These are phyloP conservation scores for Yponomeuta cagnagella DNA, from an alignment of 2,888 invertebrate genomes.

Conservation along the genomic window DNA sequence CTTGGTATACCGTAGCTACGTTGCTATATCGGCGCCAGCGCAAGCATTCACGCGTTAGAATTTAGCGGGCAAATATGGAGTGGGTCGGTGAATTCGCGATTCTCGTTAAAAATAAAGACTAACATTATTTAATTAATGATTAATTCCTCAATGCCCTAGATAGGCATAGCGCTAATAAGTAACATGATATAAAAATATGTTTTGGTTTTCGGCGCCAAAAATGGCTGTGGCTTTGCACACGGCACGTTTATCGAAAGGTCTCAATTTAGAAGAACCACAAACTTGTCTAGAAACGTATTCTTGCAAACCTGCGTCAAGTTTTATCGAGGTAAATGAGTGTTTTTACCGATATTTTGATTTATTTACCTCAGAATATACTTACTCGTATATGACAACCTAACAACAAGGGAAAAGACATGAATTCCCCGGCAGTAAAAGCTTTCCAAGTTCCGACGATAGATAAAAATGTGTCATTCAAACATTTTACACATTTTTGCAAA, in stretches of 20 bases:
- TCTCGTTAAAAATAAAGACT: neutral
- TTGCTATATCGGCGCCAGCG: neutral
- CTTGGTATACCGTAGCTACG: neutral
- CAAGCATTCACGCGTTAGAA: neutral
- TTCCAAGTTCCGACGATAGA: too few species aligned
- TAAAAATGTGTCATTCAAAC: too few species aligned
- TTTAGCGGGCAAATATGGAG: neutral
- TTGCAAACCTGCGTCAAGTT: neutral
- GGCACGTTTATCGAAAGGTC: neutral
- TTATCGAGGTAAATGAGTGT: too few species aligned
- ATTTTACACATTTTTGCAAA: too few species aligned
- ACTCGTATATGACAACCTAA: too few species aligned
- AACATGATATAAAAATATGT: neutral
- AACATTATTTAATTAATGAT: constrained; percentile 2
- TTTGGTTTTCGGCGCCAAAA: neutral
- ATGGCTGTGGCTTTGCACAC: neutral
- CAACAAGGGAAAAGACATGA: too few species aligned
- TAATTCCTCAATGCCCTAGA: neutral
- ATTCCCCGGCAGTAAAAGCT: too few species aligned
- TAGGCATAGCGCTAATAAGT: neutral
- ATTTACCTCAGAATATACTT: too few species aligned
- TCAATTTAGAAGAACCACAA: too few species aligned
- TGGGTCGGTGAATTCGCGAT: neutral
- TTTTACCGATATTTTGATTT: too few species aligned
- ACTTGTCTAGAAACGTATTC: neutral